phyloP scores from a whole-genome alignment of 1,140 invertebrate genomes.

The Pristionchus pacificus region DNA sequence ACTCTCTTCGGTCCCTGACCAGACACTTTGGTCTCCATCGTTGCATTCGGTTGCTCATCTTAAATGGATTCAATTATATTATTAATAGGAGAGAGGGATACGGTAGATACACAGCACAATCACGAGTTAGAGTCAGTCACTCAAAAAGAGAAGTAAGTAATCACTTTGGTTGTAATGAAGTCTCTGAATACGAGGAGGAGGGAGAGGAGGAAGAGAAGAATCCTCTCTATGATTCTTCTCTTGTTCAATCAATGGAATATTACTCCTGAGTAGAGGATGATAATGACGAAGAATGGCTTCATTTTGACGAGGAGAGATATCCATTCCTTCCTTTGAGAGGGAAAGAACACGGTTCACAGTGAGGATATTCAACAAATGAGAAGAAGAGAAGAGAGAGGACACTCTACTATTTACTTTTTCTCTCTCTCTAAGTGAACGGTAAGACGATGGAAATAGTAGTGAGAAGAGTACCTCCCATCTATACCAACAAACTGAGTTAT shows the following conservation, averaged over 20 bases:
- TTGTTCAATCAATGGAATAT: too few species aligned
- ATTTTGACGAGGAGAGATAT: not conserved
- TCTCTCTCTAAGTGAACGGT: too few species aligned
- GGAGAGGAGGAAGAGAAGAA: not conserved
- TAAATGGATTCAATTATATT: constrained; percentile 15
- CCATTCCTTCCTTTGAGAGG: not conserved
- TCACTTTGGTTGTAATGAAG: not conserved
- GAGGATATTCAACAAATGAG: not conserved
- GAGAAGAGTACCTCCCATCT: too few species aligned
- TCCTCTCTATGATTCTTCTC: not conserved
- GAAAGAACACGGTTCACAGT: not conserved
- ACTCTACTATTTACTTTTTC: too few species aligned
- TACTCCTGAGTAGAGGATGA: too few species aligned
- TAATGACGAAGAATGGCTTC: too few species aligned
- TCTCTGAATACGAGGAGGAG: not conserved
- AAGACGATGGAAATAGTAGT: too few species aligned
- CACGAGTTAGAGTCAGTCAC: constrained; percentile 2
- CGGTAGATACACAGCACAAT: not conserved
- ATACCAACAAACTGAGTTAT: too few species aligned
- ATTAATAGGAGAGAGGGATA: not conserved
- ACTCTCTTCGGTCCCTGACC: constrained; percentile 54
- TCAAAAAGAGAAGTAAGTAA: constrained; percentile 12
- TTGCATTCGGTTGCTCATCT: constrained; percentile 56
- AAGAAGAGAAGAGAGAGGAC: too few species aligned
- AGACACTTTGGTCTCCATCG: constrained; percentile 56